Conservation (phyloP, 2,888 invertebrate genomes). For the Dorcus parallelipipedus region DNA sequence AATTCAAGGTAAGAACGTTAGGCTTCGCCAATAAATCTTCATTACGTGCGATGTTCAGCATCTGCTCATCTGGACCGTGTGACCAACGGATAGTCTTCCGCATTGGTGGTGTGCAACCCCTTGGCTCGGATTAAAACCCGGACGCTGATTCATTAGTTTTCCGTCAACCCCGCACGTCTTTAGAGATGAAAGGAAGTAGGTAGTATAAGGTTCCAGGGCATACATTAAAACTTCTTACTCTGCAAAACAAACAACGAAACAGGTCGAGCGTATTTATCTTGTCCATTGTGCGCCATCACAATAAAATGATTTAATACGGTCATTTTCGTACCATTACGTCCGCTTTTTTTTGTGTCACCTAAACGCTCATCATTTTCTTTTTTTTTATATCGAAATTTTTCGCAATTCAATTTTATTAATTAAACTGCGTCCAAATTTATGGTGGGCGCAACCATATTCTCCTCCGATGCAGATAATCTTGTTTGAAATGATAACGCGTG, state of each 20-base stretch:
- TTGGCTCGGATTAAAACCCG: neutral
- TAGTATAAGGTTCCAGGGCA: too few species aligned
- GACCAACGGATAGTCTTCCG: slow-evolving; percentile 27
- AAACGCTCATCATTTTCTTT: too few species aligned
- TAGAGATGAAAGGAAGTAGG: slow-evolving; percentile 20
- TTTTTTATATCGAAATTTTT: too few species aligned
- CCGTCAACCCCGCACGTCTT: slow-evolving; percentile 15
- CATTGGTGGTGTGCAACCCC: slow-evolving; percentile 4
- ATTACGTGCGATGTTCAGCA: slow-evolving; percentile 21
- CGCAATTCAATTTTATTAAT: too few species aligned
- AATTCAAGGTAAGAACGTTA: neutral
- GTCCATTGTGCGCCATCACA: neutral
- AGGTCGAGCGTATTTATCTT: neutral
- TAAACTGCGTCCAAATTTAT: too few species aligned
- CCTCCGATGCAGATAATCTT: neutral
- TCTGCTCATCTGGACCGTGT: slow-evolving; percentile 29
- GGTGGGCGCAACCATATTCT: too few species aligned
- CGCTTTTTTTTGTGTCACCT: too few species aligned
- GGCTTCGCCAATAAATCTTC: slow-evolving; percentile 26
- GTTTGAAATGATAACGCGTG: neutral
- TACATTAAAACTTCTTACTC: too few species aligned
- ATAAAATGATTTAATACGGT: neutral
- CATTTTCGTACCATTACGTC: neutral
- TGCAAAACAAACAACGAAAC: slow-evolving; percentile 1
- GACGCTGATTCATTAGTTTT: slow-evolving; percentile 13